Conservation (phyloP, 2,797 vertebrate species). For the Mareca penelope region DNA sequence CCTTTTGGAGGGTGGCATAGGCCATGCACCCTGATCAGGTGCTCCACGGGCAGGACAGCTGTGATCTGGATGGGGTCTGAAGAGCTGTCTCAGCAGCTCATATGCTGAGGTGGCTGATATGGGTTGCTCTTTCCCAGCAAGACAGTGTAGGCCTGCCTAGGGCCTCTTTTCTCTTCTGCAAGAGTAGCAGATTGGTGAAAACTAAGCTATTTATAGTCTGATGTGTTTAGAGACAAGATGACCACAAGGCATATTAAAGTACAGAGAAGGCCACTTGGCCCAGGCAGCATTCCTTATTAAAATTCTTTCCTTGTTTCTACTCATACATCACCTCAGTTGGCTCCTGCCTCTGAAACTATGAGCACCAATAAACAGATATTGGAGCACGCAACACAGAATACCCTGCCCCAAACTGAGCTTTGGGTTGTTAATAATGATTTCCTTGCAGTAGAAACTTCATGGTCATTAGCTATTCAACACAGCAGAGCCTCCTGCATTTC, state of each 20-base stretch:
- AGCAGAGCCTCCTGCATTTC: not conserved
- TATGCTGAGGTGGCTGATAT: fast-evolving
- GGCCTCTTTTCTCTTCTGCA: not conserved
- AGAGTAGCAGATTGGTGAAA: not conserved
- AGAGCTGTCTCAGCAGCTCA: not conserved
- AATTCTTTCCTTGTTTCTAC: slow-evolving; percentile 9
- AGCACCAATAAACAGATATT: not conserved
- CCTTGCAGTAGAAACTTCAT: not conserved
- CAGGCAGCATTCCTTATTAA: slow-evolving; percentile 30
- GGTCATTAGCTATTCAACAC: not conserved
- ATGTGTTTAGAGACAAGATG: not conserved
- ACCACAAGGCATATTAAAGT: not conserved
- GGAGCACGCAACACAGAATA: not conserved
- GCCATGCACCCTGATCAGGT: fast-evolving
- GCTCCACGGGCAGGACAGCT: not conserved
- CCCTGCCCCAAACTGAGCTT: not conserved
- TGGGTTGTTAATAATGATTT: not conserved
- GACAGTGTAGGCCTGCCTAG: not conserved
- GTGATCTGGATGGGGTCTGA: not conserved
- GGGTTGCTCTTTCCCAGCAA: not conserved
- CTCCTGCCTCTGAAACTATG: not conserved
- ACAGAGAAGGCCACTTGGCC: not conserved
- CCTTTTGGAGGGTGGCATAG: not conserved
- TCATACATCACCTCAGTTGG: not conserved
- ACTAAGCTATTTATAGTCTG: not conserved